phyloP scores from a whole-genome alignment of 2,888 invertebrate genomes.

The Ecliptopera silaceata region DNA sequence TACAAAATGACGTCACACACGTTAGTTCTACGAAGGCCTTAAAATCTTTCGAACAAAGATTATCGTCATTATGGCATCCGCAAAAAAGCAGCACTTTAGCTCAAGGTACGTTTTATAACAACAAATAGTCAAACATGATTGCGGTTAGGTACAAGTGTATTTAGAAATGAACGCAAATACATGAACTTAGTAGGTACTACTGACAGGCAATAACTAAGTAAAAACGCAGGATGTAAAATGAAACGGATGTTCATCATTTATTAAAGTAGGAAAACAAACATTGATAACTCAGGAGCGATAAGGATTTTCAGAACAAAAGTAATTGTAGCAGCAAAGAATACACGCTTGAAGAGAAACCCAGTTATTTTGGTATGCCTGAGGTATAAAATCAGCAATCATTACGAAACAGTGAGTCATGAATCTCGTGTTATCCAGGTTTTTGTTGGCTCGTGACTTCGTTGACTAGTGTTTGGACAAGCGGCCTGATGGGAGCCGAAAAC shows the following conservation, averaged over 20 bases:
- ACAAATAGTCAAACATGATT: too few relatives aligned
- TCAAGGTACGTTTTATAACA: background rate
- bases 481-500: constrained; percentile 4
- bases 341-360: too few relatives aligned
- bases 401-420: constrained; percentile 13
- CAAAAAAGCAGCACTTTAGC: background rate
- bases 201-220: too few relatives aligned
- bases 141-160: background rate
- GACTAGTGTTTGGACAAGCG: constrained; percentile 18
- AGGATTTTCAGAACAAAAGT: too few relatives aligned
- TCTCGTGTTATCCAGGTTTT: constrained; percentile 15
- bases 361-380: background rate
- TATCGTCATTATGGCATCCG: background rate
- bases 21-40: background rate
- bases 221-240: too few relatives aligned
- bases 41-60: background rate
- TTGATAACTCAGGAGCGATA: too few relatives aligned
- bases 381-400: constrained; percentile 3
- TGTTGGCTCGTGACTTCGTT: constrained; percentile 15
- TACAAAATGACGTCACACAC: background rate
- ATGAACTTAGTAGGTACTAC: background rate
- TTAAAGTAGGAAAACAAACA: too few relatives aligned
- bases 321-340: too few relatives aligned
- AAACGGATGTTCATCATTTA: too few relatives aligned
- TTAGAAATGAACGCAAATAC: background rate